These are phyloP conservation scores for Artemia franciscana DNA, from an alignment of 1,140 invertebrate species.

Conservation along the genomic window DNA sequence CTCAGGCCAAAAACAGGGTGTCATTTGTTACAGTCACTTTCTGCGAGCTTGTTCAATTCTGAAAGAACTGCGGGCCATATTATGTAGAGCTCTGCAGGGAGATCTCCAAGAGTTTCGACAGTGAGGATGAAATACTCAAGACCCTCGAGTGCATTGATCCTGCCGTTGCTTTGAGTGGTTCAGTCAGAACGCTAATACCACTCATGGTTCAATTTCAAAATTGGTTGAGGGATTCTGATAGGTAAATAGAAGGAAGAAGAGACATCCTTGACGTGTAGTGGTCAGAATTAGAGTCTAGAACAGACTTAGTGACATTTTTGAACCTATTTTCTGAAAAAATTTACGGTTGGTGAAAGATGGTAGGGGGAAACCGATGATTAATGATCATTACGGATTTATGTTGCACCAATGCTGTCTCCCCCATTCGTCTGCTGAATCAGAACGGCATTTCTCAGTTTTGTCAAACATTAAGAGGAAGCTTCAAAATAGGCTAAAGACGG, in stretches of 20 bases:
- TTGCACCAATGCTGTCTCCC: background rate
- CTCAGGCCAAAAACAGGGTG: too few relatives aligned
- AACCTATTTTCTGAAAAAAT: background rate
- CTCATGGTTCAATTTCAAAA: background rate
- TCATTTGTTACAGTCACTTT: too few relatives aligned
- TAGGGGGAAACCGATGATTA: background rate
- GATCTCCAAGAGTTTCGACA: too few relatives aligned
- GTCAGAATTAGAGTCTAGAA: too few relatives aligned
- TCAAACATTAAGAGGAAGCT: background rate
- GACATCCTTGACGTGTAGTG: too few relatives aligned
- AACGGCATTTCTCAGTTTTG: background rate
- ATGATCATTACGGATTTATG: background rate
- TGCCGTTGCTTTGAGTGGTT: background rate
- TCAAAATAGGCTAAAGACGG: background rate
- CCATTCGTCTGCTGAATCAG: background rate
- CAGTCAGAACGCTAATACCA: background rate
- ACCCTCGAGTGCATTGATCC: background rate
- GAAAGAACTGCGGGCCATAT: too few relatives aligned
- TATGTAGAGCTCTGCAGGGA: too few relatives aligned
- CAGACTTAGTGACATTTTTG: too few relatives aligned
- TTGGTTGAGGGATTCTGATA: too few relatives aligned
- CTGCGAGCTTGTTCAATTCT: too few relatives aligned
- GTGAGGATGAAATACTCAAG: background rate
- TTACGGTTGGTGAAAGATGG: background rate
- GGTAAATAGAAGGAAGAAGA: too few relatives aligned